Percentiles rank a stretch among this genome's conserved stretches.
Conservation (phyloP, 2,888 invertebrate genomes). For the Chironomus tentans region DNA sequence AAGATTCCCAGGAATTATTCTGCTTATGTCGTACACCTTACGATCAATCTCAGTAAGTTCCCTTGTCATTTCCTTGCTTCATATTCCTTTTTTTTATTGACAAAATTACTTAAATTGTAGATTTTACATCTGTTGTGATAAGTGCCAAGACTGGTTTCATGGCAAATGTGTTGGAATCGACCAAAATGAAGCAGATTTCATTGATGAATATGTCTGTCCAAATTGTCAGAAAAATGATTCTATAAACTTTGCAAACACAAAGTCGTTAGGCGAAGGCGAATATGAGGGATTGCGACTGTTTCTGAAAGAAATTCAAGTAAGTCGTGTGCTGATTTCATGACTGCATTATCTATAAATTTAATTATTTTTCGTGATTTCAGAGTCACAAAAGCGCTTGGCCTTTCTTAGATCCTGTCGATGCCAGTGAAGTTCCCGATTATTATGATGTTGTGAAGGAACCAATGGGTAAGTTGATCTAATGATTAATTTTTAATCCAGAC, state of each 20-base stretch:
- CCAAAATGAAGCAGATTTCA: conserved; percentile 87
- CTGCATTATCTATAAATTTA: conserved; percentile 9
- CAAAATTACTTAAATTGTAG: conserved; percentile 41
- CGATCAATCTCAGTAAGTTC: conserved; percentile 81
- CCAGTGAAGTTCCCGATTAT: conserved; percentile 92
- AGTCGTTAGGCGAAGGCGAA: conserved; percentile 67
- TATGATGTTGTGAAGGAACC: conserved; percentile 92
- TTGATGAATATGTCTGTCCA: conserved; percentile 94
- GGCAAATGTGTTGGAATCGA: conserved; percentile 93
- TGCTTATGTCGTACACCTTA: conserved; percentile 95
- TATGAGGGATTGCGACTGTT: conserved; percentile 75
- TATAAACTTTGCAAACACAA: conserved; percentile 84
- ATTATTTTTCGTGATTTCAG: conserved; percentile 42
- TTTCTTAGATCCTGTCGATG: conserved; percentile 95
- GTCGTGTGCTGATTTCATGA: neutral
- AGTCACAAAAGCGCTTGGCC: conserved; percentile 95
- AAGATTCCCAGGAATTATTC: conserved; percentile 85
- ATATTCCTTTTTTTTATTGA: too few species aligned
- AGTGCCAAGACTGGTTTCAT: conserved; percentile 99
- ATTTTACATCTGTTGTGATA: conserved; percentile 98
- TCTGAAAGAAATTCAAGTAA: conserved; percentile 79
- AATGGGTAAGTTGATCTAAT: conserved; percentile 62
- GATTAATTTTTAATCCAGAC: too few species aligned
- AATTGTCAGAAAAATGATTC: conserved; percentile 86
- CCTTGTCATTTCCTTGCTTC: too few species aligned